Base-by-base conservation (phyloP, 2,797 vertebrate species). In the Choloepus didactylus region DNA sequence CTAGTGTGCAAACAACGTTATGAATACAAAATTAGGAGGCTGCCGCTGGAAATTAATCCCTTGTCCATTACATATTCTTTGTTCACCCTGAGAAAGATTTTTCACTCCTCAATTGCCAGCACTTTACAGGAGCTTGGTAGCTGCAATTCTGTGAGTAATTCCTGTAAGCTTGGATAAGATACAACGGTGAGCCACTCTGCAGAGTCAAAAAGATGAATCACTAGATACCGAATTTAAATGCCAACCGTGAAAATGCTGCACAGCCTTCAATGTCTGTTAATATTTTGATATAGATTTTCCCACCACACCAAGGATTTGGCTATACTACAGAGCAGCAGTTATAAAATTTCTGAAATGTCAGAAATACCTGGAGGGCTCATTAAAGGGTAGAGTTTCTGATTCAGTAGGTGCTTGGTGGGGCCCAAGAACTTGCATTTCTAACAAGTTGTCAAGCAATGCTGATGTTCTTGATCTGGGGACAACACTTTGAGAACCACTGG, bases 11-110 rank as follows among this genome's bases (percentile, higher is more conserved):
- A 38, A 49, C 59, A 79, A 35, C 0, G 6, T 72, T 91, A 80
- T 91, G 95, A 97, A 97, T 97, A 92, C 89, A 85, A 87, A 97
- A 97, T 91, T 79, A 96, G 92, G 86, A 91, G 77, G 46, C 88
- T 18, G 67, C 81, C 56, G 1, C 83, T 93, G 72, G 59, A 95
- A 93, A 96, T 96, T 93, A 97, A 96, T 96, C 91, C 88, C 92
- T 87, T 94, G 92, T 96, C 83, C 59, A 19, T 29, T 93, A 51
- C 88, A 81, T 80, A 67, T 67, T 87, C 91, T 97, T 91, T 93
- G 85, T 95, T 96, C 92, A 91, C 88, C 75, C 35, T 44, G 44
- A 87, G 94, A 95, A 93, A 84, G 51, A 80, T 46, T 94, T 67
- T 86, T 91, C 86, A 56, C 51, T 96, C 70, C 70, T 96, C 86